Evolutionary conservation across 2,113 vertebrate genomes (phyloP).

Genomic region (Heliornis fulica): DNA sequence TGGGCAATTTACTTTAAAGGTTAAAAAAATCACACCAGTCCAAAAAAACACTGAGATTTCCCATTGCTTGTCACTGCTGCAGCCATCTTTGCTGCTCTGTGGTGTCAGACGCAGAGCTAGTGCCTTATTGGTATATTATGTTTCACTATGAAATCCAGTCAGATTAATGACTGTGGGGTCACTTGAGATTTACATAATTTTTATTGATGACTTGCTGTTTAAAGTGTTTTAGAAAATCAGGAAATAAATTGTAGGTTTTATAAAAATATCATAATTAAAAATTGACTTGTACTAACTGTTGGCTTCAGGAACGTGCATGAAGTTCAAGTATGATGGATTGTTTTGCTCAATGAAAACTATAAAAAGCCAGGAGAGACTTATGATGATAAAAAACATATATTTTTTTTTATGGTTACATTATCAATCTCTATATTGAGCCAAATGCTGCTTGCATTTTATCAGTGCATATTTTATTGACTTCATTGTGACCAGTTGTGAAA

Average conservation of each 20-base stretch:
- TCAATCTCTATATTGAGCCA: conserved; percentile 52
- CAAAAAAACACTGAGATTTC: not conserved
- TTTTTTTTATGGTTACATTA: conserved; percentile 30
- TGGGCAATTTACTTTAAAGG: not conserved
- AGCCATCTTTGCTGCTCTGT: not conserved
- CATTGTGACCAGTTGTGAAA: not conserved
- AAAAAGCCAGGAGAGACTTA: conserved; percentile 15
- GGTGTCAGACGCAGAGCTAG: not conserved
- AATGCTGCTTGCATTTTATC: conserved; percentile 6
- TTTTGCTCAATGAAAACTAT: conserved; percentile 14
- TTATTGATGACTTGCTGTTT: not conserved
- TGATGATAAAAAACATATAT: conserved; percentile 32
- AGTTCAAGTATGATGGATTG: conserved; percentile 37
- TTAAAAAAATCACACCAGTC: not conserved
- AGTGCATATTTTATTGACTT: conserved; percentile 43
- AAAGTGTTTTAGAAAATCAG: conserved; percentile 12
- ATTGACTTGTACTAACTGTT: conserved; percentile 37
- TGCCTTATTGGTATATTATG: not conserved
- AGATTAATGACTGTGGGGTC: conserved; percentile 17
- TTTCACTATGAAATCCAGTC: conserved; percentile 17
- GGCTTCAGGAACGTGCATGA: not conserved
- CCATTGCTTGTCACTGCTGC: not conserved
- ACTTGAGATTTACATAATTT: conserved; percentile 12
- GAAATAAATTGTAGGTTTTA: conserved; percentile 29
- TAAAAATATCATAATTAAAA: conserved; percentile 58